Evolutionary conservation across 2,888 invertebrate genomes (phyloP).

Genomic region (Unio delphinus): DNA sequence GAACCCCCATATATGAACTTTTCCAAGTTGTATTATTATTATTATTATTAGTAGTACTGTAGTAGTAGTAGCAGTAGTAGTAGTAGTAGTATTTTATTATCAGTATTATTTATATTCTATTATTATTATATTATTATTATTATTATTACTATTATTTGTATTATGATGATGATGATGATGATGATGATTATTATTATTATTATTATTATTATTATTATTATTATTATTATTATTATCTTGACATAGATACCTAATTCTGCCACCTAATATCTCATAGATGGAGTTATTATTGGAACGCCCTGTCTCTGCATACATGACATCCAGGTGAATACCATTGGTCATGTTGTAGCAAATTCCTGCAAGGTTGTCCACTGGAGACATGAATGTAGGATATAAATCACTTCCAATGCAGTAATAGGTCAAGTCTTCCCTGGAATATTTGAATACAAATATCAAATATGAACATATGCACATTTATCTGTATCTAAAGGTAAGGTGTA

Average conservation of each 20-base stretch:
- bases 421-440: constrained; percentile 37
- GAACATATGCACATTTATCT: too few species aligned
- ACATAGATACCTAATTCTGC: constrained; percentile 41
- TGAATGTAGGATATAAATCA: constrained; percentile 25
- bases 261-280: constrained; percentile 60
- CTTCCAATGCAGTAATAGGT: constrained; percentile 17
- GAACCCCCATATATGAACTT: too few species aligned
- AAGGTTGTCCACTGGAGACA: constrained; percentile 37
- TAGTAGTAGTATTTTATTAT: too few species aligned
- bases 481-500: too few species aligned
- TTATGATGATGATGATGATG: too few species aligned
- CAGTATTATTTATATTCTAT: too few species aligned
- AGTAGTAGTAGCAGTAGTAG: too few species aligned
- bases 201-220: not conserved
- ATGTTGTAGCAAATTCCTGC: constrained; percentile 56
- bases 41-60: too few species aligned
- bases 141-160: too few species aligned
- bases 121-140: too few species aligned
- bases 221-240: not conserved
- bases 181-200: too few species aligned
- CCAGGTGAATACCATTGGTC: constrained; percentile 56
- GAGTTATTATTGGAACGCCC: constrained; percentile 50
- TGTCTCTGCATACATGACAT: constrained; percentile 60
- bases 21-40: too few species aligned
- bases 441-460: not conserved